Evolutionary conservation across 2,888 invertebrate species (phyloP), one percentile per base, ranked within the genome.

Genomic region (Tiphia femorata): DNA sequence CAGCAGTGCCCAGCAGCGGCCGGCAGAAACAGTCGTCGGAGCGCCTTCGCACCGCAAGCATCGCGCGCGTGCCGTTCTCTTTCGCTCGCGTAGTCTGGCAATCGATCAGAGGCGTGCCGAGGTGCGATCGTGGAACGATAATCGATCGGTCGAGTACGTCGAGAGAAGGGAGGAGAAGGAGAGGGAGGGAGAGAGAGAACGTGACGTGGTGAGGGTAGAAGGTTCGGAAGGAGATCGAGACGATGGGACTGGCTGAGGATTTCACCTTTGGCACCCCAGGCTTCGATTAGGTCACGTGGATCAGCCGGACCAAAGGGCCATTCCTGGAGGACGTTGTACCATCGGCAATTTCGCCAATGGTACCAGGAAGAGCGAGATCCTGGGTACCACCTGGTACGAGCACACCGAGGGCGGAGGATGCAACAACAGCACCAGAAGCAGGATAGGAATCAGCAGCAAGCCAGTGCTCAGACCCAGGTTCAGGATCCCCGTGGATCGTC

Each of bases 41-140:
- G 88, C 87, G 88, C 87, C 86, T 86, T 86, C 87, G 87, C 86
- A 86, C 77, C 76, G 82, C 86, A 86, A 88, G 87, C 88, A 87
- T 86, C 85, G 82, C 85, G 86, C 81, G 86, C 85, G 63, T 40
- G 43, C 52, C 63, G 65, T 64, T 59, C 44, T 40, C 54, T 40
- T 20, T 43, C 23, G 42, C 8, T 25, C 14, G 12, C 56, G 51
- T 59, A 50, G 50, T 55, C 16, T 47, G 29, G 40, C 37, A 42
- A 21, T 19, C 33, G 40, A 4, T 4, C 40, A 10, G 40, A 7
- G 40, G 40, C 20, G n/a, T 40, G n/a, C n/a, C n/a, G n/a, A n/a
- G n/a, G n/a, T n/a, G 19, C 3, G 16, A 17, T 5, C 40, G 8
- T 10, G 40, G 4, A 20, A 40, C n/a, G n/a, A n/a, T n/a, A n/a